A percentile compares a stretch with the other conserved stretches of the same genome.
Evolutionary conservation across 1,140 invertebrate genomes (phyloP).

Genomic region (Rhagoletis pomonella): DNA sequence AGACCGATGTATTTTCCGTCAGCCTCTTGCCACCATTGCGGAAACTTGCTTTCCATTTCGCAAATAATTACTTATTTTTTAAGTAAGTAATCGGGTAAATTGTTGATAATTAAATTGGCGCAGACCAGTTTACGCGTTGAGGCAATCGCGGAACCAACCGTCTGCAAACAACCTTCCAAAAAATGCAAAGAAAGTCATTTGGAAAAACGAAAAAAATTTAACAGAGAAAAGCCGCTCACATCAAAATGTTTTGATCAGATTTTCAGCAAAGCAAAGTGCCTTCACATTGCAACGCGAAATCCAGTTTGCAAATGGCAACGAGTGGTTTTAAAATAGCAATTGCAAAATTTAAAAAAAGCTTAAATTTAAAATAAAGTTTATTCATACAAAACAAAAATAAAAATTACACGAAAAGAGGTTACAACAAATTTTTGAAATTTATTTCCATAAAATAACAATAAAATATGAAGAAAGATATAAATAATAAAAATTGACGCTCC

Average conservation of each 20-base stretch:
- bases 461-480: background rate
- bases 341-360: background rate
- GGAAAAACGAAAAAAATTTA: background rate
- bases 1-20: background rate
- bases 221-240: background rate
- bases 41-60: background rate
- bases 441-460: background rate
- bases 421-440: background rate
- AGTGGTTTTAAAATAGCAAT: background rate
- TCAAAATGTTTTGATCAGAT: background rate
- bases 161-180: constrained; percentile 20
- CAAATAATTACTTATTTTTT: background rate
- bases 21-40: background rate
- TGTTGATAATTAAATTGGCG: background rate
- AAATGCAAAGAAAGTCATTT: constrained; percentile 25
- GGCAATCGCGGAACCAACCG: background rate
- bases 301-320: background rate
- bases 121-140: background rate
- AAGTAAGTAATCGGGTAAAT: constrained; percentile 6
- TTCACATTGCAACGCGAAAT: background rate
- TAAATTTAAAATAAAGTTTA: too few relatives aligned
- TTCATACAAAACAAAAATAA: background rate
- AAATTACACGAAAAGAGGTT: background rate
- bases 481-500: background rate
- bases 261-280: background rate